Evolutionary conservation across 1,140 invertebrate species (phyloP), one percentile per base, ranked within the genome.

Genomic region (Aphelinus atriplicis): DNA sequence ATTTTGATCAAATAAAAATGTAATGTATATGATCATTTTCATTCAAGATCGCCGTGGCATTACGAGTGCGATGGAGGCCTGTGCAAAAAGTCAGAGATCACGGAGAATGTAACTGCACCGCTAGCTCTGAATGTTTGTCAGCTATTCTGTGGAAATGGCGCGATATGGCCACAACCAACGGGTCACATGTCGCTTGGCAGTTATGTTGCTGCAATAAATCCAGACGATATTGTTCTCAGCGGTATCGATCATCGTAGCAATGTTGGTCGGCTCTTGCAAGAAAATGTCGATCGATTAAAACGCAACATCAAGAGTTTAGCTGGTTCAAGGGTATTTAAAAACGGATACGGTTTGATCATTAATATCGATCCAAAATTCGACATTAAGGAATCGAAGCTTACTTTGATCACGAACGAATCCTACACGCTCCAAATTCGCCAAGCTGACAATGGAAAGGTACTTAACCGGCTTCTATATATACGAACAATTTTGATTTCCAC

Each of bases 141-240:
- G 76, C 79, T 88, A 61, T 84, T 84, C 64, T 88, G 86, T 63
- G 83, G 82, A 1, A 71, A 83, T n/a, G 78, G 80, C 81, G 92
- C 92, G 68, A 80, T 95, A 2, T 95, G 94, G 93, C 94, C 94
- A 1, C 90, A 87, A 77, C 93, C 94, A 3, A 94, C 91, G 1
- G 92, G 92, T 0, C 83, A 89, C 10, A 81, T 92, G 2, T 88
- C 90, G 10, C 75, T 94, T 1, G 91, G 91, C 3, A 90, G 88
- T 56, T 84, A 86, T 53, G 85, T 93, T 50, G 88, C 89, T 0
- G 90, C 91, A 75, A 81, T 94, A 7, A 91, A 94, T 81, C 83
- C 90, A 0, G 86, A 91, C 26, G 89, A 87, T 48, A 90, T 93
- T 55, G 81, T 84, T 7, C 75, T 91, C 1, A 79, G 84, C 9